Base-by-base conservation (phyloP, 2,888 invertebrate genomes). In the Hoplodrina blanda region DNA sequence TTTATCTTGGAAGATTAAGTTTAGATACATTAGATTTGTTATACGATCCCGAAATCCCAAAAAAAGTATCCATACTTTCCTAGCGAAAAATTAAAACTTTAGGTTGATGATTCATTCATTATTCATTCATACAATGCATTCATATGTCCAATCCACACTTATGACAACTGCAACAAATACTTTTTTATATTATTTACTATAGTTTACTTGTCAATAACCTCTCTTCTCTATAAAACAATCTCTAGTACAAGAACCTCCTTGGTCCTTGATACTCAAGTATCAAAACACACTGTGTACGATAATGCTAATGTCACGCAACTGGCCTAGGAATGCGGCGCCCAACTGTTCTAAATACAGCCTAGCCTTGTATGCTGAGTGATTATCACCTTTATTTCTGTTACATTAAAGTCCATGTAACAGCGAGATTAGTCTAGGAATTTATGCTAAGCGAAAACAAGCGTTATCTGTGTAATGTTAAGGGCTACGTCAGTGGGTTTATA, bases 281-380 rank as follows among this genome's bases (percentile, higher is more conserved):
- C 67, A 65, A 74, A 62, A 69, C 71, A 37, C 54, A 33, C 19
- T 52, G 66, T 59, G n/a, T 57, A 65, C 80, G 54, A 80, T 69
- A 73, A 72, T 77, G 83, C 71, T 65, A 83, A 80, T 83, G 57
- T 69, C 76, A 73, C 65, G 67, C 74, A 71, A 73, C 70, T 57
- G 20, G 73, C 54, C 64, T 61, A 65, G 82, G 82, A 82, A 82
- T 82, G 84, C 73, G 65, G 80, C 62, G 60, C 37, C 50, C 76
- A 52, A 71, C 71, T 81, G 68, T 81, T 67, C 78, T 83, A 60
- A 81, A 81, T 81, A 78, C 66, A 77, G 62, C 69, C 73, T 65
- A 54, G 30, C 6, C 37, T 41, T 37, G 13, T 49, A 25, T 41
- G 70, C 57, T 61, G 25, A 71, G 37, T 11, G 0, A 76, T 65